Evolutionary conservation across 2,888 invertebrate species (phyloP).

Genomic region (Norana najaformis): DNA sequence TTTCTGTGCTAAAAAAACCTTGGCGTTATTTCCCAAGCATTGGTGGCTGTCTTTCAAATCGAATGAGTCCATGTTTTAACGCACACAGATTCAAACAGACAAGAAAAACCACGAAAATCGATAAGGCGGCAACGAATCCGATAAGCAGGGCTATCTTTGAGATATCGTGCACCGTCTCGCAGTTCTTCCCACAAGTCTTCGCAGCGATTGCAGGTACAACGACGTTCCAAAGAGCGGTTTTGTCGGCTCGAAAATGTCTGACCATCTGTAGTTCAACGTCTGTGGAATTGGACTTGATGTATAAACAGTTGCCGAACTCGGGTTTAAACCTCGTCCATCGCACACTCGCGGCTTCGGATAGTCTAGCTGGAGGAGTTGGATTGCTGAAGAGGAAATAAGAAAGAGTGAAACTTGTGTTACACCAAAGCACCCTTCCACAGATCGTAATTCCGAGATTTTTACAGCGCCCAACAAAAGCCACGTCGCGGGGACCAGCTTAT

Average conservation of each 20-base stretch:
- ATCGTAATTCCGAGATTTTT: too few species aligned
- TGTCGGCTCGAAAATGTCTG: conserved; percentile 25
- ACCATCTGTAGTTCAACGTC: conserved; percentile 31
- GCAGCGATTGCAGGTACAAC: conserved; percentile 33
- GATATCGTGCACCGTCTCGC: background rate
- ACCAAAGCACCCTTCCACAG: too few species aligned
- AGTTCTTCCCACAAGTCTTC: background rate
- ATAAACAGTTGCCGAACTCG: conserved; percentile 32
- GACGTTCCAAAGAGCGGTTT: conserved; percentile 41
- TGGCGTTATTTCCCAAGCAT: background rate
- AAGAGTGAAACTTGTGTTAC: too few species aligned
- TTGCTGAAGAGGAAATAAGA: conserved; percentile 27
- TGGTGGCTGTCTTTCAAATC: background rate
- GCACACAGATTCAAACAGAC: background rate
- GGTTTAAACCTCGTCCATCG: conserved; percentile 31
- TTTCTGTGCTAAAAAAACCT: background rate
- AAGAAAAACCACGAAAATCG: background rate
- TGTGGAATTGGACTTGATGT: conserved; percentile 25
- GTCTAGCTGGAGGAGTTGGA: conserved; percentile 28
- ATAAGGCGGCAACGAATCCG: background rate
- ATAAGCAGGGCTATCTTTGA: background rate
- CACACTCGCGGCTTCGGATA: background rate
- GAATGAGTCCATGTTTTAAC: background rate
- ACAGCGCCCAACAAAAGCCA: too few species aligned
- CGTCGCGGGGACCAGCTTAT: too few species aligned